phyloP scores from a whole-genome alignment of 2,797 vertebrate genomes.

The Falco concolor region DNA sequence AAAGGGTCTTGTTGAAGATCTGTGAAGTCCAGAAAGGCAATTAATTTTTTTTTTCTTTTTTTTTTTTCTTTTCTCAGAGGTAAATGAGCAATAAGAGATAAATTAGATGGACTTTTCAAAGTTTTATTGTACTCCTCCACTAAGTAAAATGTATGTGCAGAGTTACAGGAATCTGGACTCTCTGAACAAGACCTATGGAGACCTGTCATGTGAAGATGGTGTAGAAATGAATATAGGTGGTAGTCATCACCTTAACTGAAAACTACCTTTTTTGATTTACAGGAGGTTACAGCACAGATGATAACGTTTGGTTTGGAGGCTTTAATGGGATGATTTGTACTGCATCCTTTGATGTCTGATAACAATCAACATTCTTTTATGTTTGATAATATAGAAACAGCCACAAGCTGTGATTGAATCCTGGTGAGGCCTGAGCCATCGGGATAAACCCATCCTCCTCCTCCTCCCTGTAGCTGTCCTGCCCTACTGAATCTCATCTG shows the following conservation, averaged over 20 bases:
- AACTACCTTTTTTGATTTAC: neutral
- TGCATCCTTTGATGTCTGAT: slow-evolving; percentile 54
- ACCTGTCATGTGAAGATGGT: neutral
- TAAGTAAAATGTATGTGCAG: neutral
- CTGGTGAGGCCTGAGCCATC: neutral
- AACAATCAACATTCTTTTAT: slow-evolving; percentile 50
- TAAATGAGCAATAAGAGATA: slow-evolving; percentile 23
- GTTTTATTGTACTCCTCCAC: neutral
- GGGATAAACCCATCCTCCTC: neutral
- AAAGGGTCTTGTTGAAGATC: neutral
- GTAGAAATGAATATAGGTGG: neutral
- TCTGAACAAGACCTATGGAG: neutral
- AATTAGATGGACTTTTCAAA: slow-evolving; percentile 12
- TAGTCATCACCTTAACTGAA: neutral
- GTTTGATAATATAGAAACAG: neutral
- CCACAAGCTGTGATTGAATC: neutral
- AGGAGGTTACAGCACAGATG: neutral
- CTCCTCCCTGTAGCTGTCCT: neutral
- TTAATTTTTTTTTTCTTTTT: neutral
- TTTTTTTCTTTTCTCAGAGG: neutral
- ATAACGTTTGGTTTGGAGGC: slow-evolving; percentile 1
- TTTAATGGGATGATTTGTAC: slow-evolving; percentile 35
- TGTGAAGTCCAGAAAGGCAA: neutral
- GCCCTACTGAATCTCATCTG: neutral
- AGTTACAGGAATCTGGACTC: neutral